phyloP scores from a whole-genome alignment of 2,113 vertebrate genomes.

The Trematomus loennbergii region DNA sequence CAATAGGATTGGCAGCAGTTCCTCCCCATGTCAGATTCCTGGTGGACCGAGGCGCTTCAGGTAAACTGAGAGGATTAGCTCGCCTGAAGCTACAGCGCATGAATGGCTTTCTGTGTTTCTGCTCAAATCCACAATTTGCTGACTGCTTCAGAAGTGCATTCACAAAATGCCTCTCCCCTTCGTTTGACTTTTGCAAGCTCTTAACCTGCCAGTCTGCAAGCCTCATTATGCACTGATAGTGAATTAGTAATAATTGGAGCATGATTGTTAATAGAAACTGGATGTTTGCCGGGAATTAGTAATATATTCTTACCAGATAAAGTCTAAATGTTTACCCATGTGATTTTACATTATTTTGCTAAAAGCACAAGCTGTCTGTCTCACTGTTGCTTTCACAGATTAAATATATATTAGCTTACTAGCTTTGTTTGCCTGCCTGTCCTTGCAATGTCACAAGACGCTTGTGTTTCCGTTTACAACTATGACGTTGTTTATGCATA shows the following conservation, averaged over 20 bases:
- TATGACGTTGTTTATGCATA: neutral
- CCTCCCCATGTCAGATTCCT: constrained; percentile 17
- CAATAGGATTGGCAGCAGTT: constrained; percentile 20
- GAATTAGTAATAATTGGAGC: too few relatives aligned
- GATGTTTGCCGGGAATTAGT: neutral
- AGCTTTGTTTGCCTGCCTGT: too few relatives aligned
- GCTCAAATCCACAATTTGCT: constrained; percentile 2
- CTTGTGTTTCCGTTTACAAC: too few relatives aligned
- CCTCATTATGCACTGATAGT: neutral
- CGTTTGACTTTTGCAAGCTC: neutral
- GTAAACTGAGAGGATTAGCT: constrained; percentile 49
- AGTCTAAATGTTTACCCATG: neutral
- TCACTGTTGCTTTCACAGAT: neutral
- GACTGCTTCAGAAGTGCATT: constrained; percentile 5
- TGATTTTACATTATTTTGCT: neutral
- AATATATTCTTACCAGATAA: neutral
- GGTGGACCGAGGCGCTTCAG: constrained; percentile 26
- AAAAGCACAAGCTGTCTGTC: neutral
- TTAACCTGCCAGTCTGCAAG: neutral
- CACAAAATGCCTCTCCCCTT: neutral
- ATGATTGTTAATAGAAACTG: neutral
- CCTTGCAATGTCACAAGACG: too few relatives aligned
- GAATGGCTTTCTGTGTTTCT: constrained; percentile 21
- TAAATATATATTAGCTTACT: neutral
- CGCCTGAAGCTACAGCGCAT: constrained; percentile 24